These are phyloP conservation scores for Tretioscincus oriximinensis DNA, from an alignment of 2,113 vertebrate species.

Conservation along the genomic window DNA sequence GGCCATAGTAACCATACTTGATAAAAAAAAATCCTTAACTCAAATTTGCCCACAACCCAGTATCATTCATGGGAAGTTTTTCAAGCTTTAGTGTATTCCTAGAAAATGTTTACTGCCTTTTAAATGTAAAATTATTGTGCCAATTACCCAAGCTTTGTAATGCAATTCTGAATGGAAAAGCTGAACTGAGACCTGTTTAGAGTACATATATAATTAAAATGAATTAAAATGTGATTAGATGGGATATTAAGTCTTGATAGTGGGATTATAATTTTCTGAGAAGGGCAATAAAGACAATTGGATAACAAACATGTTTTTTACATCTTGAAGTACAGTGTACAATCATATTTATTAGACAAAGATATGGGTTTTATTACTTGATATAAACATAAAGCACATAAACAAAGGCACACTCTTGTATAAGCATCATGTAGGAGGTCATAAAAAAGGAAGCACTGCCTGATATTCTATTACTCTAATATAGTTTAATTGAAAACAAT, in stretches of 20 bases:
- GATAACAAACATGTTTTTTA: not conserved
- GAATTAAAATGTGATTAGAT: constrained; percentile 58
- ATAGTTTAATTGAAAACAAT: not conserved
- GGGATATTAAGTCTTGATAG: constrained; percentile 47
- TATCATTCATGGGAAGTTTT: constrained; percentile 21
- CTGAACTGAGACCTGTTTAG: constrained; percentile 51
- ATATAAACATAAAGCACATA: constrained; percentile 20
- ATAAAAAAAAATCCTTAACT: not conserved
- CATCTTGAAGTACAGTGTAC: not conserved
- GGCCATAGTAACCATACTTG: not conserved
- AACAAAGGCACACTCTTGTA: not conserved
- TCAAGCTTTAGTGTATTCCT: constrained; percentile 34
- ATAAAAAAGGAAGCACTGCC: not conserved
- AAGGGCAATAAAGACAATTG: constrained; percentile 44
- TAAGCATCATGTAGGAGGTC: not conserved
- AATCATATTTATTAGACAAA: constrained; percentile 24
- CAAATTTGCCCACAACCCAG: constrained; percentile 6
- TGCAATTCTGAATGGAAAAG: constrained; percentile 37
- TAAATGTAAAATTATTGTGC: constrained; percentile 49
- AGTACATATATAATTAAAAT: constrained; percentile 48
- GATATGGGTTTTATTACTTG: constrained; percentile 22
- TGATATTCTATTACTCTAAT: not conserved
- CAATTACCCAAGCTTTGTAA: constrained; percentile 50
- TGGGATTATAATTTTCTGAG: constrained; percentile 47
- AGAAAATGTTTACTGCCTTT: constrained; percentile 39